A percentile compares a stretch with the other conserved stretches of the same genome.
These are phyloP conservation scores for Ornithoptera priamus DNA, from an alignment of 2,888 invertebrate genomes.

Conservation along the genomic window DNA sequence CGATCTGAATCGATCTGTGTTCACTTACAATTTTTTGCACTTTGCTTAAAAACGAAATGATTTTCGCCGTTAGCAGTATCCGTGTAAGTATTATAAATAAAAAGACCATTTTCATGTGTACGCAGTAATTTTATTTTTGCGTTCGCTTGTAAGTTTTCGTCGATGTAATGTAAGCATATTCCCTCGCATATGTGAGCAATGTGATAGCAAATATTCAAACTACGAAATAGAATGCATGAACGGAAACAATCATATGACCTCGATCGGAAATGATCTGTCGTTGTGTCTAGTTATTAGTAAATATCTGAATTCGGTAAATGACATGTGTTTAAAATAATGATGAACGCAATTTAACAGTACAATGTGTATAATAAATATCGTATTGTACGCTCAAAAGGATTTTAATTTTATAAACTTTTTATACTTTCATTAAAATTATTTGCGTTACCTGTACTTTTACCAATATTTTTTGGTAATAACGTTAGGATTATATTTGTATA, in stretches of 20 bases:
- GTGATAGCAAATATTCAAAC: constrained; percentile 9
- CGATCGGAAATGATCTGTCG: constrained; percentile 50
- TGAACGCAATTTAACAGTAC: background rate
- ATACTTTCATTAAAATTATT: too few species aligned
- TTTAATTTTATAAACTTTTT: background rate
- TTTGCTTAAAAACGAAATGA: background rate
- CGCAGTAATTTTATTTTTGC: background rate
- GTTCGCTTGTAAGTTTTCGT: background rate
- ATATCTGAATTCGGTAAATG: constrained; percentile 53
- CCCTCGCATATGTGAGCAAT: constrained; percentile 8
- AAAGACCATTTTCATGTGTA: background rate
- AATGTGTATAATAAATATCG: background rate
- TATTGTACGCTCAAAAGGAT: background rate
- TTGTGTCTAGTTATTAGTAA: constrained; percentile 50
- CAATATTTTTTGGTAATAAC: too few species aligned
- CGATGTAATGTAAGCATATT: constrained; percentile 11
- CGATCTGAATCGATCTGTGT: constrained; percentile 3
- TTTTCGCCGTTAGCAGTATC: background rate
- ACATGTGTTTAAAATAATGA: constrained; percentile 23
- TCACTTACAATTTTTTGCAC: constrained; percentile 7
- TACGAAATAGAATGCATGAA: constrained; percentile 43
- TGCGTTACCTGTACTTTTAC: too few species aligned
- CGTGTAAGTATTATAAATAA: background rate
- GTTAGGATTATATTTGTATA: too few species aligned
- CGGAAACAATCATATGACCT: constrained; percentile 56